phyloP scores from a whole-genome alignment of 2,888 invertebrate genomes.

The Nomada ferruginata region DNA sequence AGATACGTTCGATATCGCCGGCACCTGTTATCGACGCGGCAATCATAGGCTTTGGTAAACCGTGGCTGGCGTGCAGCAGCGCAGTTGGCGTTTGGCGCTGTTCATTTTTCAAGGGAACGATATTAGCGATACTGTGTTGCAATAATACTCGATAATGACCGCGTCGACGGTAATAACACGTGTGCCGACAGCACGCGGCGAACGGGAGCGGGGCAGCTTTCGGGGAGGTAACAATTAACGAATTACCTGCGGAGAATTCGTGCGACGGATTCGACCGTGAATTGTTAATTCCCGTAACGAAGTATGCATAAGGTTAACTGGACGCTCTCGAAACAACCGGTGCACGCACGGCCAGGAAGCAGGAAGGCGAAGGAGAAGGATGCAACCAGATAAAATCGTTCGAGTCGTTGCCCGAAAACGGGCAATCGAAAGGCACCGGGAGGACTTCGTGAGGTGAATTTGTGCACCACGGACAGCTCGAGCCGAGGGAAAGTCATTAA shows the following conservation, averaged over 20 bases:
- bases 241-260: conserved; percentile 11
- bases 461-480: conserved; percentile 20
- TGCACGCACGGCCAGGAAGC: conserved; percentile 65
- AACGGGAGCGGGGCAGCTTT: not conserved
- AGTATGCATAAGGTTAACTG: conserved; percentile 46
- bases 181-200: not conserved
- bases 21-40: not conserved
- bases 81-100: too few relatives aligned
- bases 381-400: conserved; percentile 74
- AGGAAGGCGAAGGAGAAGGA: conserved; percentile 72
- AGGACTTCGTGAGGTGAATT: conserved; percentile 57
- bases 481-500: conserved; percentile 62
- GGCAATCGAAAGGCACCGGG: conserved; percentile 59
- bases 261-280: conserved; percentile 51
- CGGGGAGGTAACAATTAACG: conserved; percentile 21
- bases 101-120: too few relatives aligned
- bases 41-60: too few relatives aligned
- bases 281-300: conserved; percentile 68
- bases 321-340: conserved; percentile 63
- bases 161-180: not conserved
- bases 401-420: conserved; percentile 76
- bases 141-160: not conserved
- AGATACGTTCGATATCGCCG: not conserved
- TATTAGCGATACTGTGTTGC: not conserved
- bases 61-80: too few relatives aligned